A percentile compares a stretch with the other conserved stretches of the same genome.
Evolutionary conservation across 2,888 invertebrate species (phyloP).

Genomic region (Andrena dorsata): DNA sequence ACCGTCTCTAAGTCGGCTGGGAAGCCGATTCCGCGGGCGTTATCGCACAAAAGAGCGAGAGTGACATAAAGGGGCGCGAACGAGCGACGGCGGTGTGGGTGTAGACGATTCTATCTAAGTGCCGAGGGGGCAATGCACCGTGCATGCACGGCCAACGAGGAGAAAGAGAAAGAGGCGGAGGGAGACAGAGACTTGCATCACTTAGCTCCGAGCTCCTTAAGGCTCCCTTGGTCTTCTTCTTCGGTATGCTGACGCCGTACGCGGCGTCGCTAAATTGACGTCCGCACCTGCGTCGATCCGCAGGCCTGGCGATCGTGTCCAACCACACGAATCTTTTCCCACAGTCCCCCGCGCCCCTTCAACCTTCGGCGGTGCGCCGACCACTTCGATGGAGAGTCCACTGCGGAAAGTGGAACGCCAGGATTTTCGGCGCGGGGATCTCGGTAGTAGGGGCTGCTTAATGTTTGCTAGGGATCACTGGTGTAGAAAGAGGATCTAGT

Average conservation of each 20-base stretch:
- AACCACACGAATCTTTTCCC: conserved; percentile 23
- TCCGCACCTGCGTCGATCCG: conserved; percentile 64
- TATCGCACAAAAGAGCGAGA: conserved; percentile 49
- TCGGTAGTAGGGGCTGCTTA: too few relatives aligned
- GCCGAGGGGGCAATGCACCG: conserved; percentile 70
- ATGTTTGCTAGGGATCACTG: too few relatives aligned
- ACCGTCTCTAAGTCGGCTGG: conserved; percentile 4
- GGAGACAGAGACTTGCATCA: conserved; percentile 59
- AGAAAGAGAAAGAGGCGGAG: conserved; percentile 24
- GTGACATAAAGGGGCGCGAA: conserved; percentile 60
- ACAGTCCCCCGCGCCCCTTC: not conserved
- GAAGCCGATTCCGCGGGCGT: conserved; percentile 43
- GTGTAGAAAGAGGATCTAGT: too few relatives aligned
- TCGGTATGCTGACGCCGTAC: conserved; percentile 69
- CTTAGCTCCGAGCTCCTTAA: conserved; percentile 63
- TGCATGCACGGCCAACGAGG: conserved; percentile 51
- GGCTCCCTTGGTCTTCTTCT: conserved; percentile 56
- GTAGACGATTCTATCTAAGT: conserved; percentile 76
- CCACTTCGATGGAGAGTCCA: too few relatives aligned
- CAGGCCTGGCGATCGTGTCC: conserved; percentile 38
- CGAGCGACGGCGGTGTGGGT: conserved; percentile 66
- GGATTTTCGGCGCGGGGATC: too few relatives aligned
- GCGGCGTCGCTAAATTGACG: conserved; percentile 63
- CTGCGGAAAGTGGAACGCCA: not conserved
- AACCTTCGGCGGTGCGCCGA: too few relatives aligned